Evolutionary conservation across 2,113 vertebrate species (phyloP).

Genomic region (Platichthys flesus): DNA sequence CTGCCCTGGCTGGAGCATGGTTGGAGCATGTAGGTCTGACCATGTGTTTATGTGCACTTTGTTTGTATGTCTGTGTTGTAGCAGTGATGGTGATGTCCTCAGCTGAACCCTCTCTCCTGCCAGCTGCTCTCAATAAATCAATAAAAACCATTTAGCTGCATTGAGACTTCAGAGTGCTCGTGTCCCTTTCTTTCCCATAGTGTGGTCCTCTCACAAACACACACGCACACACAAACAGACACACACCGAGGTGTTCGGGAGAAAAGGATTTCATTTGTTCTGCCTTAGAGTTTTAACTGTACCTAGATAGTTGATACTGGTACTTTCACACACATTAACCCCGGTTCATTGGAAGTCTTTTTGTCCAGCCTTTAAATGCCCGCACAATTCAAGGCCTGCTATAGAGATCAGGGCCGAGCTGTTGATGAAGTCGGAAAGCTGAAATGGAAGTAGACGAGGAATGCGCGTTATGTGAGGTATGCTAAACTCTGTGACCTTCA

Average conservation of each 20-base stretch:
- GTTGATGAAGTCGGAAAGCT: slow-evolving; percentile 62
- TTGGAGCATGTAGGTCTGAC: background rate
- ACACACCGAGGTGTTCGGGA: background rate
- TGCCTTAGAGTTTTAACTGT: background rate
- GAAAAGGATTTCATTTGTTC: background rate
- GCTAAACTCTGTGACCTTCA: slow-evolving; percentile 69
- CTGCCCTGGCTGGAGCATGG: too few relatives aligned
- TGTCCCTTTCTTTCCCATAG: slow-evolving; percentile 55
- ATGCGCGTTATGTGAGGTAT: slow-evolving; percentile 64
- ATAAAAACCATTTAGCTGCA: slow-evolving; percentile 55
- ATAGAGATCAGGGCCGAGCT: background rate
- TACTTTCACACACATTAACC: background rate
- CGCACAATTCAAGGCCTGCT: slow-evolving; percentile 35
- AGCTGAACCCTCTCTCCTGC: slow-evolving; percentile 42
- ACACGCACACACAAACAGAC: background rate
- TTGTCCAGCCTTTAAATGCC: background rate
- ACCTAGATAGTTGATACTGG: background rate
- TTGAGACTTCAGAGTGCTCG: slow-evolving; percentile 51
- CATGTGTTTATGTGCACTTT: background rate
- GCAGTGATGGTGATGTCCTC: slow-evolving; percentile 31
- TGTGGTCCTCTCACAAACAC: slow-evolving; percentile 21
- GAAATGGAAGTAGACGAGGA: slow-evolving; percentile 60
- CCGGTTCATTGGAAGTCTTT: slow-evolving; percentile 7
- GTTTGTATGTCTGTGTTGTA: background rate
- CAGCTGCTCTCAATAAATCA: slow-evolving; percentile 66